Evolutionary conservation across 53 echinoderm and acorn worm species (phyloP).

Genomic region (Mesocentrotus franciscanus): DNA sequence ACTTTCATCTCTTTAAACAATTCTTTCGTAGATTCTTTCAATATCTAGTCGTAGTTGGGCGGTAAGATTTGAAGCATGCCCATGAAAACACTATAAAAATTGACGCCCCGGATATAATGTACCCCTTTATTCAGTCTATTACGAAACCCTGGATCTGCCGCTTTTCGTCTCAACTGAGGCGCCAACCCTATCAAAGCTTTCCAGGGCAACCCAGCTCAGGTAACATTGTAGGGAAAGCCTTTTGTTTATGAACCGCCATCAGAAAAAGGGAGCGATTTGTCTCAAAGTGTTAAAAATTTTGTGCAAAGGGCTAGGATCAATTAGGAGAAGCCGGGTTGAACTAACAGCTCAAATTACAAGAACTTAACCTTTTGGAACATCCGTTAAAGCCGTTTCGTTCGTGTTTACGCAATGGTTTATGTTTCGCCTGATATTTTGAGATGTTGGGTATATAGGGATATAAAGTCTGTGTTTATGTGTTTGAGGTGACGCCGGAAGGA

Average conservation of each 20-base stretch:
- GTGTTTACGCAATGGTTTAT: not conserved
- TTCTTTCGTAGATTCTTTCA: too few relatives aligned
- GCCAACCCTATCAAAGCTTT: constrained; percentile 21
- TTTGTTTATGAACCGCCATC: constrained; percentile 1
- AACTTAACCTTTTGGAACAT: constrained; percentile 6
- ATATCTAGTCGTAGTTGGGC: too few relatives aligned
- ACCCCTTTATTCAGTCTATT: not conserved
- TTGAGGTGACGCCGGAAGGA: not conserved
- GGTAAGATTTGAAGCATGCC: too few relatives aligned
- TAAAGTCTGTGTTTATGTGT: not conserved
- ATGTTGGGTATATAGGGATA: not conserved
- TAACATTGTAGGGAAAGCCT: not conserved
- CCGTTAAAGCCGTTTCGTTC: not conserved
- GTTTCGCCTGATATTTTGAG: not conserved
- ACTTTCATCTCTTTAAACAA: too few relatives aligned
- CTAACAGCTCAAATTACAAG: constrained; percentile 7
- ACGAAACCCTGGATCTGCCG: not conserved
- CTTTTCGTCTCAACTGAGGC: not conserved
- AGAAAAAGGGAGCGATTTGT: not conserved
- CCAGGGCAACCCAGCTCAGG: not conserved
- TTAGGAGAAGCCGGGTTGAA: not conserved
- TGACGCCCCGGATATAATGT: too few relatives aligned
- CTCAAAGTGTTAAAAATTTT: not conserved
- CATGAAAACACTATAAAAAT: too few relatives aligned
- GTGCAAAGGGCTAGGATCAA: not conserved